These are phyloP conservation scores for Otolemur garnettii DNA, from an alignment of 2,113 vertebrate genomes.

Conservation along the genomic window DNA sequence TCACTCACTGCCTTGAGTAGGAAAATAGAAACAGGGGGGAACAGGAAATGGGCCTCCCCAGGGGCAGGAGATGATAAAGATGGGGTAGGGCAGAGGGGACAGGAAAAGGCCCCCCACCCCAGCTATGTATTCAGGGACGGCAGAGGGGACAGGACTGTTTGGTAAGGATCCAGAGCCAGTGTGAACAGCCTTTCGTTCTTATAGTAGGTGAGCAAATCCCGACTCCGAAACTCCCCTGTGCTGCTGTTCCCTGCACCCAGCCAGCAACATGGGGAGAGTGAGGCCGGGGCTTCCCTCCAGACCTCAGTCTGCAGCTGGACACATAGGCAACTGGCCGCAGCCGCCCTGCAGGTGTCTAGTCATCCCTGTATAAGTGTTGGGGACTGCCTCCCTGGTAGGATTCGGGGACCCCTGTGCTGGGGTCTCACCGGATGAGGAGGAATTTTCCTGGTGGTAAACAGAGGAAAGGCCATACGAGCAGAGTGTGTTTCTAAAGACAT, in stretches of 20 bases:
- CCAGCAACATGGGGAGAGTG: neutral
- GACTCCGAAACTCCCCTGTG: neutral
- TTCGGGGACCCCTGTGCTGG: neutral
- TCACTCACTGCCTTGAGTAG: neutral
- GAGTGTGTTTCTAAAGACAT: neutral
- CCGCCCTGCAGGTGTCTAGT: neutral
- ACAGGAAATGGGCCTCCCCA: neutral
- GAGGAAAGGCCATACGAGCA: neutral
- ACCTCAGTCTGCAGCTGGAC: neutral
- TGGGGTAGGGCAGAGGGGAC: fast-evolving
- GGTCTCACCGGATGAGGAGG: neutral
- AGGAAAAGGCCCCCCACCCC: neutral
- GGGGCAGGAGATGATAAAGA: neutral
- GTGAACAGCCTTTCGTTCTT: neutral
- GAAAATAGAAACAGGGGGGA: neutral
- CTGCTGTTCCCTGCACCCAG: no score
- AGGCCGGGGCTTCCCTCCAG: neutral
- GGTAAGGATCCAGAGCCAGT: neutral
- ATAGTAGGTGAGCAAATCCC: neutral
- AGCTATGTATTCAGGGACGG: fast-evolving
- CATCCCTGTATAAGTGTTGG: fast-evolving
- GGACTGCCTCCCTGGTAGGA: neutral
- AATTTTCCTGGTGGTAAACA: neutral
- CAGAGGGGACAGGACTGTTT: neutral
- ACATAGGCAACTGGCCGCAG: neutral